Conservation (phyloP, 2,888 invertebrate species). For the Fragum whitleyi region DNA sequence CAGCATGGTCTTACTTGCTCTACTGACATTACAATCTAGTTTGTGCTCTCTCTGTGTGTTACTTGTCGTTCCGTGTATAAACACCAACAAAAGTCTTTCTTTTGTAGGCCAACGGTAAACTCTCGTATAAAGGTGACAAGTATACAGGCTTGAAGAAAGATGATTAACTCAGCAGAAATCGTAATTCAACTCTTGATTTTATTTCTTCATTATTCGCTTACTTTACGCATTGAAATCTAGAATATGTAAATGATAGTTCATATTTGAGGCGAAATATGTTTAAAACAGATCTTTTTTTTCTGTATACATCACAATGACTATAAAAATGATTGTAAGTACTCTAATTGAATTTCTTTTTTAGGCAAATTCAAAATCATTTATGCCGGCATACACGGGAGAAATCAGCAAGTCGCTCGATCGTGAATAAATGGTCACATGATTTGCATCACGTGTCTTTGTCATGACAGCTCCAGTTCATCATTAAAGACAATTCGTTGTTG, state of each 20-base stretch:
- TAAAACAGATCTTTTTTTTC: no score
- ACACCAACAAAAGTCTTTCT: slow-evolving; percentile 23
- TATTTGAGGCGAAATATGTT: slow-evolving; percentile 45
- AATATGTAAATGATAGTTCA: slow-evolving; percentile 28
- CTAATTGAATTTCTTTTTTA: slow-evolving; percentile 65
- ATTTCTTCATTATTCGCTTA: background rate
- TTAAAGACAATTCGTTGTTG: background rate
- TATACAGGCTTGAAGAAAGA: slow-evolving; percentile 68
- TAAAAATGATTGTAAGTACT: no score
- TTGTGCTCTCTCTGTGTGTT: background rate
- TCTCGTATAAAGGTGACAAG: slow-evolving; percentile 65
- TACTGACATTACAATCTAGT: slow-evolving; percentile 20
- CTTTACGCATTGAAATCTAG: slow-evolving; percentile 34
- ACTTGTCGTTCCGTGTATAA: background rate
- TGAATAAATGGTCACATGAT: slow-evolving; percentile 55
- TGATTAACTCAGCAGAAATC: slow-evolving; percentile 52
- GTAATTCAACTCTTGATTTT: slow-evolving; percentile 7
- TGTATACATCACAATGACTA: no score
- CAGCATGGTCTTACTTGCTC: background rate
- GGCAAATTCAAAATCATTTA: slow-evolving; percentile 79
- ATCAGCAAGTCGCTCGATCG: slow-evolving; percentile 67
- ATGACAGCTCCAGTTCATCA: slow-evolving; percentile 4
- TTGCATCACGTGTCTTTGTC: background rate
- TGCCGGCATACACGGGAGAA: slow-evolving; percentile 72
- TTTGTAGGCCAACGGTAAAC: slow-evolving; percentile 79